Evolutionary conservation across 92 coral and sea anemone species (phyloP), one percentile per base, ranked within the genome.

Genomic region (Zoanthus solanderi): DNA sequence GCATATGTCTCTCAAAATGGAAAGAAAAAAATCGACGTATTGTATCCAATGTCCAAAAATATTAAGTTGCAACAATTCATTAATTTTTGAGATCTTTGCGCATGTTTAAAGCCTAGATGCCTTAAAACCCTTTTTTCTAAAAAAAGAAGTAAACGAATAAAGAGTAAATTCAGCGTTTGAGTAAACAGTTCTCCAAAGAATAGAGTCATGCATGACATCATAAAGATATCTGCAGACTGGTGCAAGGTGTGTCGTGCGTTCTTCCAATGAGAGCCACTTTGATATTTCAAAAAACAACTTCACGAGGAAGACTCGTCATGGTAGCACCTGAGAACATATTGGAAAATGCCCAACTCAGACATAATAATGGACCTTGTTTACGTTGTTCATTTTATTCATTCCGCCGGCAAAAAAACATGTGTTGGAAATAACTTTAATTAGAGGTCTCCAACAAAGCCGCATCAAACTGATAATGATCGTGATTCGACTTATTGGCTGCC

Each of bases 251-350:
- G 90, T 67, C 79, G 79, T 88, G 91, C 87, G 82, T 88, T 81
- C 91, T 81, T 88, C 91, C 87, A 88, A 61, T 54, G 91, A 88
- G 75, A 88, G 87, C 87, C 83, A 81, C 87, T 88, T 88, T 37
- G 74, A 56, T 18, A 88, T 81, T 88, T 88, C 60, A 81, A 80
- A 37, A 88, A 81, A 88, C 87, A 73, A 80, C 87, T 56, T 80
- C 61, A 47, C 47, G 87, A 71, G 90, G 90, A 80, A 88, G 83
- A 72, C 87, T 88, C 90, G 31, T 88, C 87, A 88, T 79, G 69
- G 56, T 79, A 34, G 80, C 80, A 71, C 90, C 90, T 88, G 87
- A 63, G 84, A 76, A 87, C 77, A 87, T 87, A 87, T 86, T 75
- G 83, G 83, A 86, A 76, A 75, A 57, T 86, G 83, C 84, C 84